phyloP scores from a whole-genome alignment of 2,113 vertebrate genomes.

The Dicaeum eximium region DNA sequence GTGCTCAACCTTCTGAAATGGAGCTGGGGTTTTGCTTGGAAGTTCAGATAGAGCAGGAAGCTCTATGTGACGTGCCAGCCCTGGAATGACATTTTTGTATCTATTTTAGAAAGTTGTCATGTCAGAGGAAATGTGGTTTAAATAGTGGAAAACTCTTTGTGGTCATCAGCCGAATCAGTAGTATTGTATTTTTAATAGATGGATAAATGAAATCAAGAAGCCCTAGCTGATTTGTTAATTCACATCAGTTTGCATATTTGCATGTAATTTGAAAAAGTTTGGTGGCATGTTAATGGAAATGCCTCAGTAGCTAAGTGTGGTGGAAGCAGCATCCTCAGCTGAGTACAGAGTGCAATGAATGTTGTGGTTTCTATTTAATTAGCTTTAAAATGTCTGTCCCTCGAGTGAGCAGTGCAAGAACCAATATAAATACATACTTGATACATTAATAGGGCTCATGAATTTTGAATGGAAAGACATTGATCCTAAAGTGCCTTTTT shows the following conservation, averaged over 20 bases:
- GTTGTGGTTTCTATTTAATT: not conserved
- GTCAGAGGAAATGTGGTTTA: not conserved
- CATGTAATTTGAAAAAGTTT: not conserved
- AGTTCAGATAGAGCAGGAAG: not conserved
- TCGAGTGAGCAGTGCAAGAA: not conserved
- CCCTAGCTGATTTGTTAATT: not conserved
- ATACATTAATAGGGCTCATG: not conserved
- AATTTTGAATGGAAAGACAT: not conserved
- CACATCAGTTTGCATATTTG: not conserved
- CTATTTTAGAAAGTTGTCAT: not conserved
- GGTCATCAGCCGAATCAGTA: not conserved
- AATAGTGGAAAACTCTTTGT: not conserved
- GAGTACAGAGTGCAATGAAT: not conserved
- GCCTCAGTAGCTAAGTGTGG: not conserved
- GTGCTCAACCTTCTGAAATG: not conserved
- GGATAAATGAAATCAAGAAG: not conserved
- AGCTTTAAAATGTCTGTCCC: not conserved
- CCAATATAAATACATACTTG: not conserved
- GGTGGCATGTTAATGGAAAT: not conserved
- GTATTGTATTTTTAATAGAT: not conserved
- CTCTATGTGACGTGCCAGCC: accelerated
- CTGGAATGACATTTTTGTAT: not conserved
- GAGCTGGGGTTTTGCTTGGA: not conserved
- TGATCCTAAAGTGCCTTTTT: not conserved
- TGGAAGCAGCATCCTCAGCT: not conserved